A percentile compares a stretch with the other conserved stretches of the same genome.
phyloP scores from a whole-genome alignment of 2,797 vertebrate genomes.

The Limosa lapponica region DNA sequence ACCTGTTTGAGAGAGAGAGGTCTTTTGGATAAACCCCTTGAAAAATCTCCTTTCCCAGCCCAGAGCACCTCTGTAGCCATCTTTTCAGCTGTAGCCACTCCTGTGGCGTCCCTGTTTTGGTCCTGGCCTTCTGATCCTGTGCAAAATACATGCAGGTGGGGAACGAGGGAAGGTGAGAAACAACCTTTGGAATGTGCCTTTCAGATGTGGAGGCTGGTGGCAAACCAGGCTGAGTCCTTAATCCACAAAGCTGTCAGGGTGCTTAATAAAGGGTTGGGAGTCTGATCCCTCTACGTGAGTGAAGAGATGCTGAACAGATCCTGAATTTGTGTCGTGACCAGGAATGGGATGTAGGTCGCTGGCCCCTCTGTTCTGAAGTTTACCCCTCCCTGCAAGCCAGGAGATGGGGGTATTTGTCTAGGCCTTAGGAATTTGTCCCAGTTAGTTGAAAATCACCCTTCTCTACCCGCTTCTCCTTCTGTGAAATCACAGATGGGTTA shows the following conservation, averaged over 20 bases:
- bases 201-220: not conserved
- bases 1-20: not conserved
- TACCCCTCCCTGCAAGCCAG: not conserved
- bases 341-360: not conserved
- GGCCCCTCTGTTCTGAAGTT: not conserved
- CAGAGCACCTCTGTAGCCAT: not conserved
- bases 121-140: not conserved
- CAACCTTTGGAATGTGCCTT: not conserved
- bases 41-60: not conserved
- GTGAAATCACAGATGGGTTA: fast-evolving
- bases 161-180: not conserved
- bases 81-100: not conserved
- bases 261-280: not conserved
- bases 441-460: not conserved
- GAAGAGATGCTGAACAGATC: not conserved
- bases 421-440: not conserved
- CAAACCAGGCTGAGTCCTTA: not conserved
- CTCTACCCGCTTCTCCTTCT: not conserved
- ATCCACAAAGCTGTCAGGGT: not conserved
- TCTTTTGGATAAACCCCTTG: not conserved
- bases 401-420: not conserved
- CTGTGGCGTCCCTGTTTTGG: not conserved
- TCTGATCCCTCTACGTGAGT: not conserved
- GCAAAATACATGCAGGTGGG: not conserved
- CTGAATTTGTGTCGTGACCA: not conserved